Conservation (phyloP, 2,888 invertebrate genomes). For the Acleris emargana region DNA sequence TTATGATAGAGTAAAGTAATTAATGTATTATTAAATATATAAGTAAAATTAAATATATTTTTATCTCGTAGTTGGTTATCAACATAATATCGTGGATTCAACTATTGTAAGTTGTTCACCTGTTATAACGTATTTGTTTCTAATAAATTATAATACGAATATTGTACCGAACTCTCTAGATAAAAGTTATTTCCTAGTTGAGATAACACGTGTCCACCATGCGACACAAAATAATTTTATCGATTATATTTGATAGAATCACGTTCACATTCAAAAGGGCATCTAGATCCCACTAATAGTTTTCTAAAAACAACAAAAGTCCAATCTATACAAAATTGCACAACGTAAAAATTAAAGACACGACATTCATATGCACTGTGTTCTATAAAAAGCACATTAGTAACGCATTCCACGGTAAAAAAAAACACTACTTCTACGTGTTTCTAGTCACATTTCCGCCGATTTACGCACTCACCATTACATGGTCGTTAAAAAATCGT, state of each 20-base stretch:
- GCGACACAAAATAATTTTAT: slow-evolving; percentile 31
- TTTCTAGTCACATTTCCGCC: slow-evolving; percentile 54
- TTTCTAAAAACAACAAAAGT: slow-evolving; percentile 36
- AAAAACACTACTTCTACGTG: slow-evolving; percentile 51
- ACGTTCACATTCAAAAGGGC: background rate
- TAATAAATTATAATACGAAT: no score
- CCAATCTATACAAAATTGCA: slow-evolving; percentile 27
- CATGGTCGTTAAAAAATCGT: slow-evolving; percentile 64
- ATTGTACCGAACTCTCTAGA: no score
- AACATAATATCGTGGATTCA: no score
- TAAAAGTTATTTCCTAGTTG: background rate
- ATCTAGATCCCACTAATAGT: slow-evolving; percentile 3
- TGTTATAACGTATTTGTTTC: slow-evolving; percentile 25
- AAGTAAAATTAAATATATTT: no score
- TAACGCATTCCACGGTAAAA: slow-evolving; percentile 54
- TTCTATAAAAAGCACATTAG: slow-evolving; percentile 50
- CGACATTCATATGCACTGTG: slow-evolving; percentile 57
- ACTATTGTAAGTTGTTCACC: slow-evolving; percentile 47
- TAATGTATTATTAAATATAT: no score
- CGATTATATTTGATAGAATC: slow-evolving; percentile 17
- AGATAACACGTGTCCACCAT: slow-evolving; percentile 34
- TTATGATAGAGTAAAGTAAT: no score
- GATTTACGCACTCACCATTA: slow-evolving; percentile 73
- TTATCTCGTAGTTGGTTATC: no score
- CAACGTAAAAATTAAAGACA: slow-evolving; percentile 49